These are phyloP conservation scores for Resseliella maxima DNA, from an alignment of 2,888 invertebrate genomes.

Conservation along the genomic window DNA sequence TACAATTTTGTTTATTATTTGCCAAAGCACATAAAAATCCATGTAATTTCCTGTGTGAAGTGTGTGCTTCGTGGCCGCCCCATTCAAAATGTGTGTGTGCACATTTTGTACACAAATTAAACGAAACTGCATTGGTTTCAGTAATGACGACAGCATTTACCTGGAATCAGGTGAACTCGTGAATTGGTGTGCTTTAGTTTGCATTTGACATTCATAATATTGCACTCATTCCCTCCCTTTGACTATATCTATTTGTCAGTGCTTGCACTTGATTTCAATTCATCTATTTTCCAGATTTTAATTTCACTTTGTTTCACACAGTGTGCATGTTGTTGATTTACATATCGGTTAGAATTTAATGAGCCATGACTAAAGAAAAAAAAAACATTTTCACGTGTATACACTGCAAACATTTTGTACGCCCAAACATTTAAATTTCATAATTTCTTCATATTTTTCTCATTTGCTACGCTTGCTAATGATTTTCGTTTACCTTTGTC, in stretches of 20 bases:
- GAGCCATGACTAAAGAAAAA: too few species aligned
- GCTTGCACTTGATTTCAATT: too few species aligned
- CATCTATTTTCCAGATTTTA: too few species aligned
- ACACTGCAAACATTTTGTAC: neutral
- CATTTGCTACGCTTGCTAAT: neutral
- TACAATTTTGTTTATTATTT: conserved; percentile 6
- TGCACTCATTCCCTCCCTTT: too few species aligned
- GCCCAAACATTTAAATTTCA: too few species aligned
- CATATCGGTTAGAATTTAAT: too few species aligned
- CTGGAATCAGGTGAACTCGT: conserved; percentile 3
- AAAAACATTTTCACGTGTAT: too few species aligned
- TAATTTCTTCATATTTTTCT: neutral
- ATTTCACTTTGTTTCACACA: too few species aligned
- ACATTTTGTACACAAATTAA: conserved; percentile 20
- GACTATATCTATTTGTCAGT: too few species aligned
- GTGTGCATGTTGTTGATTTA: too few species aligned
- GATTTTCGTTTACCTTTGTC: neutral
- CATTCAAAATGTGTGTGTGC: neutral
- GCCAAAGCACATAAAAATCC: conserved; percentile 30
- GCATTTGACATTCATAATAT: neutral
- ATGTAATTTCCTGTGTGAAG: neutral
- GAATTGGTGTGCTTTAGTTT: neutral
- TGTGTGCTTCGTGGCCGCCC: neutral
- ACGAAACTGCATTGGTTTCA: neutral
- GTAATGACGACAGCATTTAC: neutral